Percentiles rank a stretch among this genome's conserved stretches.
Conservation (phyloP, 1,140 invertebrate species). For the Heliconius hewitsoni region DNA sequence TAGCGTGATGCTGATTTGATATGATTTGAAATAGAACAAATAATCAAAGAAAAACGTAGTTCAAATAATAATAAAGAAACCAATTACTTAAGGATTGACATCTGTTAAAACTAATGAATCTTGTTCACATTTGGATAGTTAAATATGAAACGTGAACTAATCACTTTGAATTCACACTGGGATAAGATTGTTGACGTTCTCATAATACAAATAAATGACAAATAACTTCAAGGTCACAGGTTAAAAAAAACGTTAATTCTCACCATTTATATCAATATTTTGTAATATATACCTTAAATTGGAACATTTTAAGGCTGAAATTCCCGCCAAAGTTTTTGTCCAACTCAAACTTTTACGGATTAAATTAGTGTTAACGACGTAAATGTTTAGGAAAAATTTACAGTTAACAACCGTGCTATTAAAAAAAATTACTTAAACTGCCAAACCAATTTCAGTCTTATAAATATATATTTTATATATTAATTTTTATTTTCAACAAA, state of each 20-base stretch:
- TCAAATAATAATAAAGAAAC: too few relatives aligned
- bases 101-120: background rate
- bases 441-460: slow-evolving; percentile 41
- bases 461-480: background rate
- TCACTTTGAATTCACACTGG: slow-evolving; percentile 33
- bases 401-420: slow-evolving; percentile 51
- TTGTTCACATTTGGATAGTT: background rate
- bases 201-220: slow-evolving; percentile 62
- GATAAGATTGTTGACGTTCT: slow-evolving; percentile 56
- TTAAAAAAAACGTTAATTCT: slow-evolving; percentile 32
- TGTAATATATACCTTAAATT: background rate
- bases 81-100: background rate
- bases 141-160: slow-evolving; percentile 46
- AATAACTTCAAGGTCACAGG: slow-evolving; percentile 57
- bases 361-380: slow-evolving; percentile 48
- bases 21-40: too few relatives aligned
- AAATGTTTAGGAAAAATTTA: slow-evolving; percentile 62
- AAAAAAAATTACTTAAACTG: slow-evolving; percentile 27
- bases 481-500: background rate
- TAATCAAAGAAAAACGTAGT: too few relatives aligned
- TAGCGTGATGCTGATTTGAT: too few relatives aligned
- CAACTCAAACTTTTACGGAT: slow-evolving; percentile 17
- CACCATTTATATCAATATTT: background rate
- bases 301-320: background rate
- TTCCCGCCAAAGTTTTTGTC: background rate